Percentiles rank a stretch among this genome's conserved stretches.
Evolutionary conservation across 2,113 vertebrate species (phyloP).

Genomic region (Leptobrachium leishanense): DNA sequence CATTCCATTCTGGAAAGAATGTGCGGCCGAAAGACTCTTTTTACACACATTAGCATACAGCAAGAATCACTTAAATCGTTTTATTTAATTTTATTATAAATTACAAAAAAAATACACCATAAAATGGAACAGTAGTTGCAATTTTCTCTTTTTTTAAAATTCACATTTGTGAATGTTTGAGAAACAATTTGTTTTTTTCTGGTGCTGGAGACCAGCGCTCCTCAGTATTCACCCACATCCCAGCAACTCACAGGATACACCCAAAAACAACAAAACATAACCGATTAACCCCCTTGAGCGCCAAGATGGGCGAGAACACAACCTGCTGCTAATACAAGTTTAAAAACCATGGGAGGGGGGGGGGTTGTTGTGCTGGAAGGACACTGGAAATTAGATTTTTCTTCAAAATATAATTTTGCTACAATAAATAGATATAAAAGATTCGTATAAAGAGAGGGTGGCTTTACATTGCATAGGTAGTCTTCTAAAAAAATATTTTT

Average conservation of each 20-base stretch:
- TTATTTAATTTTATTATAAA: background rate
- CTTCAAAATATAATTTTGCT: slow-evolving; percentile 13
- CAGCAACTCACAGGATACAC: background rate
- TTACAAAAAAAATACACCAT: background rate
- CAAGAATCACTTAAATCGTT: background rate
- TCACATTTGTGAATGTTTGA: background rate
- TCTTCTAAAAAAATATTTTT: slow-evolving; percentile 42
- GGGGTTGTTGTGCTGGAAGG: background rate
- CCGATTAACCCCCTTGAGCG: background rate
- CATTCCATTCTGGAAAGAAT: no score
- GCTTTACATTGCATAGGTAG: slow-evolving; percentile 49
- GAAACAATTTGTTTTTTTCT: background rate
- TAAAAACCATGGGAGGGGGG: no score
- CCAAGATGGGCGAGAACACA: background rate
- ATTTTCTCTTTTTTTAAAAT: no score
- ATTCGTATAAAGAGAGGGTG: slow-evolving; percentile 32
- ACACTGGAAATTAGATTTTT: slow-evolving; percentile 5
- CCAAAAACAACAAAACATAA: background rate
- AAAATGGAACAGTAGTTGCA: slow-evolving; percentile 26
- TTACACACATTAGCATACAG: background rate
- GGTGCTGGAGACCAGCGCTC: background rate
- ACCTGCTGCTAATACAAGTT: no score
- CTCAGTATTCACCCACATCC: background rate
- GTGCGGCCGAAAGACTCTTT: no score
- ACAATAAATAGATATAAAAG: slow-evolving; percentile 50